Percentiles rank a stretch among this genome's conserved stretches.
These are phyloP conservation scores for Acanthopagrus latus DNA, from an alignment of 2,797 vertebrate genomes.

Conservation along the genomic window DNA sequence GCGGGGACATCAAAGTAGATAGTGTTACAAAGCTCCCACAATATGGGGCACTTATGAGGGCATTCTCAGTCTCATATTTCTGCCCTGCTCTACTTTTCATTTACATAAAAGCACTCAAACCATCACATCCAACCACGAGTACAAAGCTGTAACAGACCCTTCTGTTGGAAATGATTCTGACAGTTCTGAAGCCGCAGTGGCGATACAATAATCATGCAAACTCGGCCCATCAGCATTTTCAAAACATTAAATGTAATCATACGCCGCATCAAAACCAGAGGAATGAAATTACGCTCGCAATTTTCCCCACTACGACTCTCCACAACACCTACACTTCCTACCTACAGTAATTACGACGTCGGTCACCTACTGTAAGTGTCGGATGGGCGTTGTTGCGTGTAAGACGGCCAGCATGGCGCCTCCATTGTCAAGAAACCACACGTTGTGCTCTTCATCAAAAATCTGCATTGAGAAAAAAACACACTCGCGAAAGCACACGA, in stretches of 20 bases:
- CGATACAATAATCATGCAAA: conserved; percentile 72
- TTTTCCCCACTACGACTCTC: conserved; percentile 58
- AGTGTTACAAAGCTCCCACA: conserved; percentile 76
- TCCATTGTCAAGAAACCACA: conserved; percentile 98
- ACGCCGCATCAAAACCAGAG: conserved; percentile 36
- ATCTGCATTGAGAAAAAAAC: conserved; percentile 82
- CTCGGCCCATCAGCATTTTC: conserved; percentile 73
- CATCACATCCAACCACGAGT: conserved; percentile 75
- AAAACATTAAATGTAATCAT: conserved; percentile 78
- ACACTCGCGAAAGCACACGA: conserved; percentile 9
- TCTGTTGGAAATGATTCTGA: conserved; percentile 69
- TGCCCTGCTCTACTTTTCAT: conserved; percentile 71
- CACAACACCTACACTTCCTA: conserved; percentile 32
- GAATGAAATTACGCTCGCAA: conserved; percentile 54
- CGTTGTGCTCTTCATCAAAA: conserved; percentile 95
- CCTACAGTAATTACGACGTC: conserved; percentile 44
- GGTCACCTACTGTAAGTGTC: conserved; percentile 91
- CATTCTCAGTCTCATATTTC: conserved; percentile 76
- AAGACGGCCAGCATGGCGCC: conserved; percentile 94
- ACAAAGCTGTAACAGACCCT: conserved; percentile 76
- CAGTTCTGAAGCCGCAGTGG: conserved; percentile 67
- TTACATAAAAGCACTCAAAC: conserved; percentile 85
- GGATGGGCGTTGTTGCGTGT: conserved; percentile 89
- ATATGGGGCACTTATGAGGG: conserved; percentile 76
- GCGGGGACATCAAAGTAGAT: conserved; percentile 79